Percentiles rank a stretch among this genome's conserved stretches.
phyloP scores from a whole-genome alignment of 2,797 vertebrate species.

The Tokudaia muenninki region DNA sequence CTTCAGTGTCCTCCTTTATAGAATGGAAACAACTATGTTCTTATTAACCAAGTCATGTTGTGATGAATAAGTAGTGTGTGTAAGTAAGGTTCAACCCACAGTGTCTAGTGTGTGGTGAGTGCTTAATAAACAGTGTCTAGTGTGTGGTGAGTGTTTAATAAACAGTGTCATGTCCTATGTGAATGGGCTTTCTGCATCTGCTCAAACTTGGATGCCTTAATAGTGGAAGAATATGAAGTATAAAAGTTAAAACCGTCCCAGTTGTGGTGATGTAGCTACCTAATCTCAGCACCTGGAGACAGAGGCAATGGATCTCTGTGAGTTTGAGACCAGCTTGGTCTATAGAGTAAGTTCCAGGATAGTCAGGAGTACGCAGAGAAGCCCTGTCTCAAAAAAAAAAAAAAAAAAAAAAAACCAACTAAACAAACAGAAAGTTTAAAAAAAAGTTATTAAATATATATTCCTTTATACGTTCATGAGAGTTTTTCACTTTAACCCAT shows the following conservation, averaged over 20 bases:
- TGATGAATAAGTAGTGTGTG: background rate
- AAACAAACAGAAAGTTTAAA: background rate
- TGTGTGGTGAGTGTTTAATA: background rate
- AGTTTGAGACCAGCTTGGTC: background rate
- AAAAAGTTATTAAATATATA: too few relatives aligned
- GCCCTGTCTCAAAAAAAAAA: background rate
- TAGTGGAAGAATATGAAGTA: background rate
- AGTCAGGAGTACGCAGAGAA: background rate
- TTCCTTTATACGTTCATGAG: too few relatives aligned
- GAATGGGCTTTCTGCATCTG: background rate
- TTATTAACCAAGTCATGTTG: background rate
- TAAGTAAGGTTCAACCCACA: background rate
- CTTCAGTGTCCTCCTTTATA: background rate
- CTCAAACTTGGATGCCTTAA: slow-evolving; percentile 4
- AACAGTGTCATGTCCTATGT: background rate
- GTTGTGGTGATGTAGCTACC: background rate
- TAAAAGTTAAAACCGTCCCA: background rate
- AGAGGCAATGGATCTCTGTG: background rate
- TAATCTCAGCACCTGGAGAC: background rate
- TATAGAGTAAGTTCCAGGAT: background rate
- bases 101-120: too few relatives aligned
- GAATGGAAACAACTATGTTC: background rate
- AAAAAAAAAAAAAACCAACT: background rate
- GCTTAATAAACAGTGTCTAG: too few relatives aligned
- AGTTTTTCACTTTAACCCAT: too few relatives aligned